Percentiles rank a stretch among this genome's conserved stretches.
phyloP scores from a whole-genome alignment of 2,113 vertebrate species.

The Hiodon tergisus region DNA sequence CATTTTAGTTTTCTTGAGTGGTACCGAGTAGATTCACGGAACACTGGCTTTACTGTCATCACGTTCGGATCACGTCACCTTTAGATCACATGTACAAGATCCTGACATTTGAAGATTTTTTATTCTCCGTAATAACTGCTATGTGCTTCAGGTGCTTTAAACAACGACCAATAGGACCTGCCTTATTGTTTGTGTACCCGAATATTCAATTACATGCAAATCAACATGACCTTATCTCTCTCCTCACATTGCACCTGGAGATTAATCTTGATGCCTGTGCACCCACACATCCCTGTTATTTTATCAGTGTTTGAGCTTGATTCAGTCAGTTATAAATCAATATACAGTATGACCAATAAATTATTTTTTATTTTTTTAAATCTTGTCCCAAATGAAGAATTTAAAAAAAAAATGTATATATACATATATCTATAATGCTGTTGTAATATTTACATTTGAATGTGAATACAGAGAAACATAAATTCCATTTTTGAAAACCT shows the following conservation, averaged over 20 bases:
- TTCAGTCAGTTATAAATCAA: too few relatives aligned
- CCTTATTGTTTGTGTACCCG: slow-evolving; percentile 49
- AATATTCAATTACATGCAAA: not conserved
- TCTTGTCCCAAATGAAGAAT: not conserved
- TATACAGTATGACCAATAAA: not conserved
- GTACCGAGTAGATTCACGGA: slow-evolving; percentile 9
- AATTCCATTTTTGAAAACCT: not conserved
- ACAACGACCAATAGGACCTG: slow-evolving; percentile 48
- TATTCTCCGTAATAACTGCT: not conserved
- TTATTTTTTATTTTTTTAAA: not conserved
- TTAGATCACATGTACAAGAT: not conserved
- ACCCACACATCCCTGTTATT: too few relatives aligned
- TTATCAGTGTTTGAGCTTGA: too few relatives aligned
- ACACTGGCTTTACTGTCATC: slow-evolving; percentile 3
- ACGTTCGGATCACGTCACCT: not conserved
- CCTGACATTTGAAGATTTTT: not conserved
- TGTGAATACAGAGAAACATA: not conserved
- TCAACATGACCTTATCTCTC: not conserved
- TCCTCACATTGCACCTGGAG: too few relatives aligned
- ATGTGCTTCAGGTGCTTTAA: slow-evolving; percentile 25
- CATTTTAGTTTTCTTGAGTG: slow-evolving; percentile 49
- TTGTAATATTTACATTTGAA: not conserved
- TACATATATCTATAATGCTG: not conserved
- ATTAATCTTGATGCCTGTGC: too few relatives aligned
- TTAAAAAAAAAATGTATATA: too few relatives aligned